Base-by-base conservation (phyloP, 92 coral and sea anemone species). In the Epizoanthus illoricatus region DNA sequence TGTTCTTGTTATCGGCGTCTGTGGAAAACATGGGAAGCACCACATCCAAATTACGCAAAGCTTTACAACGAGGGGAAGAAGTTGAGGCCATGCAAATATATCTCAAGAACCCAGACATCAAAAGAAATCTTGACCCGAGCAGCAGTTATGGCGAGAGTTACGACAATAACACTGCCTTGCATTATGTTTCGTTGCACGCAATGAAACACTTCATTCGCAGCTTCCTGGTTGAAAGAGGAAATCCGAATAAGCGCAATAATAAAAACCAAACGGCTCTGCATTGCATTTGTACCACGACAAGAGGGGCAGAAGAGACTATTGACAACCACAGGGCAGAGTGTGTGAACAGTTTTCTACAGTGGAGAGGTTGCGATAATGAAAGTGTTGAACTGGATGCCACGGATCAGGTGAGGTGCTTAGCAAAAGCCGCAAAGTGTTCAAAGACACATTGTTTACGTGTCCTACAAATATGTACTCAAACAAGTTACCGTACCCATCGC, bases 21-120 rank as follows among this genome's bases (percentile, higher is more conserved):
- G 56, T 52, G 2, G 16, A 39, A 80, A 69, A 70, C 7, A 96
- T 97, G 99, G 99, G 99, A 28, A 91, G 92, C 61, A 84, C 96
- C 7, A 86, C 99, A 13, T 90, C 99, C 19, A 97, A 97, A 79
- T 91, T 97, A 64, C 97, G 98, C 23, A 92, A 97, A 87, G 98
- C 99, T 4, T 84, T 97, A 15, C 99, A 97, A 64, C 94, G 94
- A 13, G 99, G 99, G 45, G 99, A 97, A 84, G 97, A 92, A 68
- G 94, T 91, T 28, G 99, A 94, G 52, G 99, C 99, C 11, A 94
- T 94, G 98, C 91, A 97, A 67, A 81, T 97, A 47, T 97, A 91
- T 73, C 88, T 97, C 15, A 90, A 91, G 76, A 75, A 97, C 76
- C 97, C 99, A 6, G 97, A 91, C 62, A 87, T 97, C 7, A 97